Evolutionary conservation across 2,888 invertebrate genomes (phyloP), one percentile per base, ranked within the genome.

Genomic region (Orchestes rusci): DNA sequence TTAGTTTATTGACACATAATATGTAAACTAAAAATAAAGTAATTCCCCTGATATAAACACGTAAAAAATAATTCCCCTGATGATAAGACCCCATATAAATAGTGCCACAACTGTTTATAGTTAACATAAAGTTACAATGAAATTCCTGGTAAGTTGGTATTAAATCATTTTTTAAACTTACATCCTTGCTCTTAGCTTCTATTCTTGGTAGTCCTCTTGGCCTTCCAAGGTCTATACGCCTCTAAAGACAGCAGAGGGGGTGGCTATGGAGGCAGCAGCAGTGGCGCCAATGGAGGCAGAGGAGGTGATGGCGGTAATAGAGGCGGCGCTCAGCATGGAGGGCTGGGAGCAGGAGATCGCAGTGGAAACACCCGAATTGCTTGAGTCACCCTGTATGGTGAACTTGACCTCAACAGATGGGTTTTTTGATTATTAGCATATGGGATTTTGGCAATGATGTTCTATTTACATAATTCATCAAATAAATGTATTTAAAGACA

Each of bases 151-250:
- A 37, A 37, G 37, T 37, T n/a, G n/a, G n/a, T n/a, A n/a, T n/a
- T n/a, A n/a, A n/a, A 15, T 12, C 7, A 7, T 23, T 5, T 34
- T 10, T 16, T 7, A 2, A 4, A 27, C 4, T 17, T 34, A 37
- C 10, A 20, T 16, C 30, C 10, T 29, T 39, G 3, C 16, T 46
- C 43, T 10, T 23, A 47, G 47, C 16, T 42, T 8, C 13, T 43
- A n/a, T 43, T 47, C n/a, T n/a, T 47, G 16, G 34, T 43, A 12
- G 28, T 47, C 12, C 30, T 29, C 4, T 17, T 47, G 7, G 38
- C 42, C 10, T 23, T 47, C 13, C 42, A 46, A 34, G 41, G 39
- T 7, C 31, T 38, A 8, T 13, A 39, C 16, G 47, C 43, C 16
- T 46, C 42, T 18, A 37, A 23, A 19, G 40, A 42, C 28, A 15